Evolutionary conservation across 2,113 vertebrate species (phyloP), one percentile per base, ranked within the genome.

Genomic region (Rhynchopsitta pachyrhyncha): DNA sequence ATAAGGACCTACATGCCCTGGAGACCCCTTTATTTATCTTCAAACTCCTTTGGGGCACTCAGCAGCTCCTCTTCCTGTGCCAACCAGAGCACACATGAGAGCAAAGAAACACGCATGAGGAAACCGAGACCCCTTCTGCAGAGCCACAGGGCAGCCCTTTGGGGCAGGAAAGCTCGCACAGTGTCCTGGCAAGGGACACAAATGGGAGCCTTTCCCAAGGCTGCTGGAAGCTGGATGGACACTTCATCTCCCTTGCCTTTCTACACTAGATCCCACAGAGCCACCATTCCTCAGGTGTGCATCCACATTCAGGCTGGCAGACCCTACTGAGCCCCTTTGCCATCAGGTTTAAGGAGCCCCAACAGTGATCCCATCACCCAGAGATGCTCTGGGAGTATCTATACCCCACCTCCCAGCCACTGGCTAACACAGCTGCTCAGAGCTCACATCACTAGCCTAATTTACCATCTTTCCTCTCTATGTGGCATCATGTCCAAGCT

Each of bases 401-500:
- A 17, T 19, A 66, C 57, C 19, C 35, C 55, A 49, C 8, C 11
- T 64, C 28, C 8, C 42, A n/a, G 10, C 17, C 20, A 9, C 44
- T 60, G 42, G 9, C 28, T 62, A 53, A 63, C 57, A 31, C 3
- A 47, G 29, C 29, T 3, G 1, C 62, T 55, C 29, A 19, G 14
- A 60, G 84, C 66, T 57, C 49, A 46, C 13, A 13, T 29, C 52
- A 49, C 25, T 39, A 35, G 31, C 46, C 52, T 33, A 7, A 20
- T 42, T 55, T 53, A 47, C 24, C 59, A 74, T 15, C 31, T 55
- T 55, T 15, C 22, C 46, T 29, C 31, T 42, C 41, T 28, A 11
- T 0, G 0, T 5, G 11, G 52, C 16, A 49, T 11, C 1, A 0
- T 24, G 27, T 29, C 41, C 74, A 55, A 74, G 46, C 41, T 74